Evolutionary conservation across 2,888 invertebrate genomes (phyloP).

Genomic region (Adela reaumurella): DNA sequence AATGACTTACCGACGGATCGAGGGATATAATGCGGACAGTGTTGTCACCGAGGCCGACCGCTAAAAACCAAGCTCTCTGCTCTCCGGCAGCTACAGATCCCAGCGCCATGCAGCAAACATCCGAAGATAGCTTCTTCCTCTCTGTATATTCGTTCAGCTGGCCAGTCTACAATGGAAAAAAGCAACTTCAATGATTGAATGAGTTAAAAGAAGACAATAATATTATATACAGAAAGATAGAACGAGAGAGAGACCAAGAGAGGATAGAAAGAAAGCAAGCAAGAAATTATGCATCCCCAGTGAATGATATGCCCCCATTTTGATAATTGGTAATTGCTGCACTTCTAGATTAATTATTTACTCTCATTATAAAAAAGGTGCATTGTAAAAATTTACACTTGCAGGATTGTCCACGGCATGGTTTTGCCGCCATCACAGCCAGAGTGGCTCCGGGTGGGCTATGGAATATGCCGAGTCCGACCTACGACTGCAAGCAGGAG

Average conservation of each 20-base stretch:
- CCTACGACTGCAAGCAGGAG: constrained; percentile 52
- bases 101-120: constrained; percentile 97
- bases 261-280: too few relatives aligned
- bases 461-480: constrained; percentile 69
- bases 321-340: too few relatives aligned
- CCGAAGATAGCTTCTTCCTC: constrained; percentile 92
- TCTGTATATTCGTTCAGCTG: constrained; percentile 98
- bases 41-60: constrained; percentile 93
- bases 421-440: constrained; percentile 66
- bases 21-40: constrained; percentile 97
- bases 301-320: too few relatives aligned
- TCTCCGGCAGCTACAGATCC: constrained; percentile 95
- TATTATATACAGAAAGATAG: too few relatives aligned
- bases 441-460: constrained; percentile 66
- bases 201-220: too few relatives aligned
- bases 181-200: too few relatives aligned
- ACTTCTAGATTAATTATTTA: too few relatives aligned
- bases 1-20: constrained; percentile 74
- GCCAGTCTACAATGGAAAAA: constrained; percentile 80
- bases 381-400: too few relatives aligned
- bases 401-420: constrained; percentile 66
- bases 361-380: too few relatives aligned
- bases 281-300: too few relatives aligned
- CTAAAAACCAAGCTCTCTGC: constrained; percentile 91
- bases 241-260: too few relatives aligned